A percentile compares a stretch with the other conserved stretches of the same genome.
Evolutionary conservation across 2,113 vertebrate species (phyloP).

Genomic region (Oxyura jamaicensis): DNA sequence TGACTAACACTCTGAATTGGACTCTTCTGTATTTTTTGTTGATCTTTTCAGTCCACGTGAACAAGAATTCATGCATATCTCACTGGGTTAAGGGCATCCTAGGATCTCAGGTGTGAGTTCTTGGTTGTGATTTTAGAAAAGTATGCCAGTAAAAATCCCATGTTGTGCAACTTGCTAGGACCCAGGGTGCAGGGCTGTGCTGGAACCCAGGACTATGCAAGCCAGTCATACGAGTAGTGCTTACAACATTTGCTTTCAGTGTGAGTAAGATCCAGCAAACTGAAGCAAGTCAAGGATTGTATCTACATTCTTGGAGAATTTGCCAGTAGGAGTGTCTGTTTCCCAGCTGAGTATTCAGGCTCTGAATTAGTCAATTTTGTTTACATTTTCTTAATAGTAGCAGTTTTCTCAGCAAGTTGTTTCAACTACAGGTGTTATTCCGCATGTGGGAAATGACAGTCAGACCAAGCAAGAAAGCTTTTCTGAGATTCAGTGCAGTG

Average conservation of each 20-base stretch:
- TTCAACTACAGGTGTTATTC: background rate
- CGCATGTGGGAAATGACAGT: background rate
- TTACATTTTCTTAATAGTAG: background rate
- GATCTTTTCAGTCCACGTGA: background rate
- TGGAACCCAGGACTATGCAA: background rate
- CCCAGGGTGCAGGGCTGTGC: fast-evolving
- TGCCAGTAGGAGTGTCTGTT: background rate
- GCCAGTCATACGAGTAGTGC: background rate
- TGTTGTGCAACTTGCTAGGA: background rate
- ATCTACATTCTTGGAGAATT: background rate
- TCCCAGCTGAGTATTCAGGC: background rate
- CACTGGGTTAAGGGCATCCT: background rate
- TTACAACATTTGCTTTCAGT: background rate
- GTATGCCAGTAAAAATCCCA: background rate
- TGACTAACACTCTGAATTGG: background rate
- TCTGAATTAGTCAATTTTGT: slow-evolving; percentile 1
- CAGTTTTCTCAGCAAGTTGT: background rate
- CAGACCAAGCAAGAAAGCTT: background rate
- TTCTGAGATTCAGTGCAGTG: background rate
- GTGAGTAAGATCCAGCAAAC: background rate
- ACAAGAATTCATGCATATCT: background rate
- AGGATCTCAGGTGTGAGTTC: background rate
- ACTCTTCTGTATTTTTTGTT: background rate
- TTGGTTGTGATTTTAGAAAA: background rate
- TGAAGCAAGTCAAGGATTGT: background rate